phyloP scores from a whole-genome alignment of 2,113 vertebrate species.

The Xyrauchen texanus region DNA sequence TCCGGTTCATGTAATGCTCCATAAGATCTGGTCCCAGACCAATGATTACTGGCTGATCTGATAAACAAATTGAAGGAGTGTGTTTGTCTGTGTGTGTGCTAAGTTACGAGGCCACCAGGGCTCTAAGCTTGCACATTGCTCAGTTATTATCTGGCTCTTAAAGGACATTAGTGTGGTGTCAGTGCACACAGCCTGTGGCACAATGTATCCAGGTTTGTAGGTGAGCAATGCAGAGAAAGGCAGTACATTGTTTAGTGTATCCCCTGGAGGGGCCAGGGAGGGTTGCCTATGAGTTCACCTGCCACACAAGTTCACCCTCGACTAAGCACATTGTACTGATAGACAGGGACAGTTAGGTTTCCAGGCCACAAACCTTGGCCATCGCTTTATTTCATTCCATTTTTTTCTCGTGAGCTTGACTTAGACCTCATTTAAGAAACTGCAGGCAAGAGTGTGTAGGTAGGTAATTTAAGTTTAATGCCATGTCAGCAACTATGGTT shows the following conservation, averaged over 20 bases:
- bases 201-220: constrained; percentile 10
- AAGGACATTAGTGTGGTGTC: constrained; percentile 25
- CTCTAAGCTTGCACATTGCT: constrained; percentile 7
- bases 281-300: constrained; percentile 2
- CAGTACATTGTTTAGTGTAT: constrained; percentile 35
- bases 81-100: constrained; percentile 10
- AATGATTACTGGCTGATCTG: constrained; percentile 4
- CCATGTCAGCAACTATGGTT: no score
- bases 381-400: constrained; percentile 10
- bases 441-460: constrained; percentile 1
- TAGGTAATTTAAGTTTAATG: background rate
- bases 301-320: constrained; percentile 51
- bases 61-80: constrained; percentile 5
- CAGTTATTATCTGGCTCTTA: constrained; percentile 20
- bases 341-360: constrained; percentile 67
- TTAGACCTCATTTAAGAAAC: constrained; percentile 3
- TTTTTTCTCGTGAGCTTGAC: constrained; percentile 41
- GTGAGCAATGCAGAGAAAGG: constrained; percentile 17
- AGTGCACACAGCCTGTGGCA: constrained; percentile 10
- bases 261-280: background rate
- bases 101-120: constrained; percentile 25
- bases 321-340: constrained; percentile 60
- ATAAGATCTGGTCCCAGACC: background rate
- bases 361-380: constrained; percentile 62
- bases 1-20: background rate